These are phyloP conservation scores for Pseudolaguvia tuberculata DNA, from an alignment of 2,113 vertebrate genomes.

Conservation along the genomic window DNA sequence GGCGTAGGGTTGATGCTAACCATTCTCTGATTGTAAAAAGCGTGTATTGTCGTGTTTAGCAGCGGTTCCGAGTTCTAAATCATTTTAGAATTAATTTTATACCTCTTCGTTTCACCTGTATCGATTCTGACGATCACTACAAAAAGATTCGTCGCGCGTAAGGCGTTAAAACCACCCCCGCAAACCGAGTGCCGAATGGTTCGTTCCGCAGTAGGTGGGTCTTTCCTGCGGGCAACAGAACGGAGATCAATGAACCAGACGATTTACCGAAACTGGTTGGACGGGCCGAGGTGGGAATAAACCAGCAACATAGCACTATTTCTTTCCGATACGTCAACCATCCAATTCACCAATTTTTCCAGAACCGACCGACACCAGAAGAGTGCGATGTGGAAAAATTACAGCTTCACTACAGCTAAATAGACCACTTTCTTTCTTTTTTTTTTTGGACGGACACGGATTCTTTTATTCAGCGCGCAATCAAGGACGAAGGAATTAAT, in stretches of 20 bases:
- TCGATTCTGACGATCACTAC: accelerated
- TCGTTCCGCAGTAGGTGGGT: slow-evolving; percentile 80
- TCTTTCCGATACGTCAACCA: neutral
- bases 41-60: accelerated
- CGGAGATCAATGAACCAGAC: slow-evolving; percentile 77
- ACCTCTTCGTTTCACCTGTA: neutral
- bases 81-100: accelerated
- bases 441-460: slow-evolving; percentile 25
- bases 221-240: slow-evolving; percentile 74
- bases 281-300: slow-evolving; percentile 53
- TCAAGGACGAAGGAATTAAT: slow-evolving; percentile 51
- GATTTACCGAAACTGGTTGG: slow-evolving; percentile 62
- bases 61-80: accelerated
- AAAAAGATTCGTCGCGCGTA: neutral
- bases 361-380: slow-evolving; percentile 15
- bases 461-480: slow-evolving; percentile 34
- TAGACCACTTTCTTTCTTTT: slow-evolving; percentile 6
- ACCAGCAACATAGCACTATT: slow-evolving; percentile 29
- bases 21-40: accelerated
- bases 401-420: slow-evolving; percentile 37
- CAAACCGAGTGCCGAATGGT: slow-evolving; percentile 59
- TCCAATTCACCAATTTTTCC: neutral
- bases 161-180: neutral
- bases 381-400: slow-evolving; percentile 50
- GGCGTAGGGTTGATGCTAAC: slow-evolving; percentile 26